Conservation (phyloP, 2,888 invertebrate genomes). For the Carabus problematicus region DNA sequence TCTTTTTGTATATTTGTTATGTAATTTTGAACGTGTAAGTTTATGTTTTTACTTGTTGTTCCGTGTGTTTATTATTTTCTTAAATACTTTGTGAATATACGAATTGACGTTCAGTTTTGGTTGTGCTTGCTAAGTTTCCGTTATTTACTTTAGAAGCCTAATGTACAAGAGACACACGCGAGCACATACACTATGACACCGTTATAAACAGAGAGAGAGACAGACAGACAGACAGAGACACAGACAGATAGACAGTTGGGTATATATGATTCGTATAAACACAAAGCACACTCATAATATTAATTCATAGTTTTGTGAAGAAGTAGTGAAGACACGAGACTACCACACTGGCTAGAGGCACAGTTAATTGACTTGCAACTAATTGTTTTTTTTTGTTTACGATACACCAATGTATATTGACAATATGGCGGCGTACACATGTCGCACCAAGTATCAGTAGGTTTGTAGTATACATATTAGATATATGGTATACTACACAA, state of each 20-base stretch:
- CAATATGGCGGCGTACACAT: slow-evolving; percentile 26
- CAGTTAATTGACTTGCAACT: slow-evolving; percentile 71
- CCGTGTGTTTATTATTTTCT: no score
- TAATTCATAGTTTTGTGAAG: slow-evolving; percentile 12
- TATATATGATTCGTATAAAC: slow-evolving; percentile 30
- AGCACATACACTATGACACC: background rate
- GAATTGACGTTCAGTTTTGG: slow-evolving; percentile 10
- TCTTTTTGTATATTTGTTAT: slow-evolving; percentile 53
- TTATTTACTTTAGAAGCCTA: background rate
- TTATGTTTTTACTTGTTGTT: slow-evolving; percentile 19
- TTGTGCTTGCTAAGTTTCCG: background rate
- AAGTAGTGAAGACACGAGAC: slow-evolving; percentile 53
- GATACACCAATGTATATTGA: slow-evolving; percentile 42
- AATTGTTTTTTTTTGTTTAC: slow-evolving; percentile 56
- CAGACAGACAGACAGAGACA: background rate
- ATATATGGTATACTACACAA: no score
- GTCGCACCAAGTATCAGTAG: slow-evolving; percentile 32
- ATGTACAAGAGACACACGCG: background rate
- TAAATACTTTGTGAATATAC: slow-evolving; percentile 30
- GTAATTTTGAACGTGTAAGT: slow-evolving; percentile 63
- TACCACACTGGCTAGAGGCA: slow-evolving; percentile 63
- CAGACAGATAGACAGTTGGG: background rate
- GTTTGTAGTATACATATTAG: slow-evolving; percentile 11
- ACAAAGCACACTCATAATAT: slow-evolving; percentile 32
- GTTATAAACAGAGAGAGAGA: background rate